Conservation (phyloP, 2,113 vertebrate species). For the Callospermophilus lateralis region DNA sequence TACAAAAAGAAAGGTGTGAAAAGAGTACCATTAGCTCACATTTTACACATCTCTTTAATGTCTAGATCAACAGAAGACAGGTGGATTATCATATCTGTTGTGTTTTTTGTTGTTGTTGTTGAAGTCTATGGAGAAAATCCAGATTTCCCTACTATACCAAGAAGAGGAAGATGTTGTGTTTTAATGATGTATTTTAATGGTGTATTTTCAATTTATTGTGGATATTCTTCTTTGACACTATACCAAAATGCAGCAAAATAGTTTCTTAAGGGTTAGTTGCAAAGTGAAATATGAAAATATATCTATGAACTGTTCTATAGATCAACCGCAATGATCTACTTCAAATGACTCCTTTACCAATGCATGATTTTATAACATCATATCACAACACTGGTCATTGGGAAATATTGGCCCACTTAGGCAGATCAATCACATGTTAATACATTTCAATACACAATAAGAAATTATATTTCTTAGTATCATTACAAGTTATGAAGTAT, state of each 20-base stretch:
- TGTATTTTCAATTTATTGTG: neutral
- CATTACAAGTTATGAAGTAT: neutral
- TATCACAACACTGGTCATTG: neutral
- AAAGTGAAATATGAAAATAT: neutral
- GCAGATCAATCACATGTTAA: neutral
- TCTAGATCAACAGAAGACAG: slow-evolving; percentile 6
- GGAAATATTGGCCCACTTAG: neutral
- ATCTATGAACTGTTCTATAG: neutral
- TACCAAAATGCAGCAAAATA: neutral
- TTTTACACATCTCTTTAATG: slow-evolving; percentile 10
- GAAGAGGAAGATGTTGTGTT: neutral
- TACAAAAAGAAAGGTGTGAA: neutral
- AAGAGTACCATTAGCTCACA: neutral
- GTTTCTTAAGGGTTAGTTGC: neutral
- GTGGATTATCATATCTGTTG: neutral
- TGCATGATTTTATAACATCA: neutral
- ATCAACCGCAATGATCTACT: neutral
- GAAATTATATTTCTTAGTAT: neutral
- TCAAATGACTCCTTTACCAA: neutral
- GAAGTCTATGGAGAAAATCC: neutral
- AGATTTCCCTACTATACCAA: neutral
- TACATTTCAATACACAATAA: neutral
- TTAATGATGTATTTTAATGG: neutral
- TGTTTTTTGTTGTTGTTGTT: neutral
- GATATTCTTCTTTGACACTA: slow-evolving; percentile 1